A percentile compares a stretch with the other conserved stretches of the same genome.
phyloP scores from a whole-genome alignment of 2,888 invertebrate species.

The Agriopis leucophaearia region DNA sequence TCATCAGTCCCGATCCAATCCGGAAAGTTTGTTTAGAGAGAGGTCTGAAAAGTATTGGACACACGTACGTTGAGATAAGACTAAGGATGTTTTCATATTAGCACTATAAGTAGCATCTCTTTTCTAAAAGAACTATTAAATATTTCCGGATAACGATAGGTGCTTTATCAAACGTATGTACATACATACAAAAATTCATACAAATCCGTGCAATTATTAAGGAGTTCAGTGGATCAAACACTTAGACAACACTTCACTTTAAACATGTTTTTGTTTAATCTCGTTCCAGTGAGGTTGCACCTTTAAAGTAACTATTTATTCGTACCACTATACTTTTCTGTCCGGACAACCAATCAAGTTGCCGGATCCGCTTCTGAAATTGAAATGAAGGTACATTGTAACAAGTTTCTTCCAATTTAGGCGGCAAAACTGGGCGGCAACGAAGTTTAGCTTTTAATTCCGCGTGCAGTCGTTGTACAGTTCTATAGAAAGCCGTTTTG shows the following conservation, averaged over 20 bases:
- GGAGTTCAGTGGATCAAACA: not conserved
- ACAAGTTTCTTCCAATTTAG: constrained; percentile 83
- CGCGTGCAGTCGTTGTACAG: constrained; percentile 53
- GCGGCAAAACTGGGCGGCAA: constrained; percentile 80
- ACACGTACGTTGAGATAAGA: constrained; percentile 2
- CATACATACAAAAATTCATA: too few species aligned
- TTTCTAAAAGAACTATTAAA: not conserved
- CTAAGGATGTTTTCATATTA: not conserved
- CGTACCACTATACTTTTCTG: constrained; percentile 28
- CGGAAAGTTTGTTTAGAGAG: constrained; percentile 24
- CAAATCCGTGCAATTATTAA: not conserved
- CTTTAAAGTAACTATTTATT: constrained; percentile 19
- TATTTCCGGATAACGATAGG: not conserved
- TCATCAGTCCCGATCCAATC: constrained; percentile 26
- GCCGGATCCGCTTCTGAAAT: constrained; percentile 81
- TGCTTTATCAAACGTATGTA: too few species aligned
- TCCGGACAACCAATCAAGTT: constrained; percentile 78
- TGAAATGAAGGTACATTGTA: constrained; percentile 80
- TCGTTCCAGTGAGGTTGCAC: not conserved
- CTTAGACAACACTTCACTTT: not conserved
- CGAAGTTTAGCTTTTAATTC: constrained; percentile 84
- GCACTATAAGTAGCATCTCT: too few species aligned
- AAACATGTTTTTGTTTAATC: not conserved
- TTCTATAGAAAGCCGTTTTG: not conserved
- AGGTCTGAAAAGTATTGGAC: constrained; percentile 12